These are phyloP conservation scores for Brachyrhaphis roseni DNA, from an alignment of 2,797 vertebrate species.

Conservation along the genomic window DNA sequence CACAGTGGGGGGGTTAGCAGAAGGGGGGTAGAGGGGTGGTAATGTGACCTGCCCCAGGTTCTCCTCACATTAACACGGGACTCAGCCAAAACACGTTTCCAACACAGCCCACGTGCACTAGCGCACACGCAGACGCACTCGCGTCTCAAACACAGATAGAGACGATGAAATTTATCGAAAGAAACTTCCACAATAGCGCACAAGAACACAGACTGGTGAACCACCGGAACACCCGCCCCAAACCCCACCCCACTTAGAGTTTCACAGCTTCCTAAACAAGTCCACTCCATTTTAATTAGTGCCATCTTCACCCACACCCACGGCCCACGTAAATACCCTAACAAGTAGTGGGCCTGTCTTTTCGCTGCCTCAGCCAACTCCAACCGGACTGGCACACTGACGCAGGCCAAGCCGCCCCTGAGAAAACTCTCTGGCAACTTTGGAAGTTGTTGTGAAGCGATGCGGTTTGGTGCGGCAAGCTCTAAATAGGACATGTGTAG, in stretches of 20 bases:
- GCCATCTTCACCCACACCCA: constrained; percentile 80
- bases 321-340: constrained; percentile 78
- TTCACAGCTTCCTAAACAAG: constrained; percentile 89
- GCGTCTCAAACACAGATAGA: constrained; percentile 41
- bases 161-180: constrained; percentile 16
- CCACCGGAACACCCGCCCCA: constrained; percentile 13
- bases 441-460: constrained; percentile 63
- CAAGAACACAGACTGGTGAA: constrained; percentile 29
- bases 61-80: constrained; percentile 83
- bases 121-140: constrained; percentile 19
- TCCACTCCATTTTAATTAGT: constrained; percentile 82
- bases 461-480: constrained; percentile 55
- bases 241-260: constrained; percentile 66
- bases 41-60: constrained; percentile 86
- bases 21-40: constrained; percentile 44
- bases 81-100: constrained; percentile 80
- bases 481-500: constrained; percentile 70
- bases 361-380: constrained; percentile 74
- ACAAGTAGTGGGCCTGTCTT: constrained; percentile 76
- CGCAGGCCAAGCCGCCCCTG: constrained; percentile 69
- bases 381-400: constrained; percentile 63
- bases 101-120: constrained; percentile 72
- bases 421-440: constrained; percentile 77
- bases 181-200: constrained; percentile 33
- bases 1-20: constrained; percentile 65